Evolutionary conservation across 2,113 vertebrate genomes (phyloP), one percentile per base, ranked within the genome.

Genomic region (Indicator indicator): DNA sequence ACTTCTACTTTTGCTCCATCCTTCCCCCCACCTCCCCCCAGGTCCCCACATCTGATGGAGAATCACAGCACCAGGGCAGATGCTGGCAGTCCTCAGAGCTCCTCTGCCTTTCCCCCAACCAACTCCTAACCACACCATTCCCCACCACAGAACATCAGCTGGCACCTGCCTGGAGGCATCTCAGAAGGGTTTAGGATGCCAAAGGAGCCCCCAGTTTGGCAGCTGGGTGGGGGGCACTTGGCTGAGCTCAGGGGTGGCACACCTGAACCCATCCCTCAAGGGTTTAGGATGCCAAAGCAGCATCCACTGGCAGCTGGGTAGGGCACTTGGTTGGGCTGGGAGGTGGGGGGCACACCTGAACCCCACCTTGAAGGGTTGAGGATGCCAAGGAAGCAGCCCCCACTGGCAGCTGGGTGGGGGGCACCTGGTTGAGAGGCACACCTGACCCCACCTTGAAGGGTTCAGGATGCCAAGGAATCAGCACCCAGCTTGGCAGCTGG

Each of bases 371-470:
- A 40, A 71, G 69, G 23, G 65, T 77, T 46, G 9, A 46, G 46
- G 18, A 19, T 46, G 17, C 46, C 46, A 46, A 36, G 18, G 46
- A 8, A 36, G 36, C 36, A 36, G n/a, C n/a, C 5, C 19, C n/a
- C 5, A 6, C 0, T 4, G 12, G 32, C 0, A 4, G 54, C 20
- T 52, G 63, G 18, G 7, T n/a, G 12, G 55, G 54, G 78, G 27
- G 27, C 10, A 14, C 62, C 68, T 2, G 2, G 62, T 68, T 83
- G 36, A 19, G 23, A 3, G 16, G 21, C 44, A 56, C 26, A 73
- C 12, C 60, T 83, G 46, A 14, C 40, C 40, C 40, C 10, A 9
- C 10, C 40, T 14, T 42, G 11, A 42, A 42, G 36, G 36, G 36
- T 36, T 36, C 36, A 36, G 36, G 36, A 36, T 36, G 36, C 36